Conservation (phyloP, 1,140 invertebrate species). For the Rhynchophorus ferrugineus region DNA sequence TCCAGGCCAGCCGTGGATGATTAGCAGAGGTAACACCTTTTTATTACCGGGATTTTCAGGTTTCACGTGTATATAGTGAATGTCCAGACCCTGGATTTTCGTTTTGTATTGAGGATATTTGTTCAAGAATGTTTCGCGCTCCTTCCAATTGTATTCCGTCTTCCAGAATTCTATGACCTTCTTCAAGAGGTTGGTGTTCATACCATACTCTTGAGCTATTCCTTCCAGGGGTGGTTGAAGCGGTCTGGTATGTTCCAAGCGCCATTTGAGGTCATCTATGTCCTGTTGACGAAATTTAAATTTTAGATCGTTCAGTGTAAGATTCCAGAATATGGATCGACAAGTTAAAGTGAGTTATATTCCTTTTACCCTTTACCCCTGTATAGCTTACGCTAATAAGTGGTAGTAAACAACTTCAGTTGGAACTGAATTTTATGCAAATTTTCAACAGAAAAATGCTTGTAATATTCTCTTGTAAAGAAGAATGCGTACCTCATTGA, state of each 20-base stretch:
- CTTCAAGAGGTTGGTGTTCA: conserved; percentile 60
- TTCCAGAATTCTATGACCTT: conserved; percentile 70
- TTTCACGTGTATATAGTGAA: conserved; percentile 58
- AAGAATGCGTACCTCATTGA: too few relatives aligned
- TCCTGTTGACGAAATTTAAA: too few relatives aligned
- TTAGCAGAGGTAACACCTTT: conserved; percentile 50
- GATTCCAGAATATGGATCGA: too few relatives aligned
- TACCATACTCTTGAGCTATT: conserved; percentile 67
- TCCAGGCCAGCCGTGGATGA: conserved; percentile 89
- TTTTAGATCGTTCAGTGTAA: too few relatives aligned
- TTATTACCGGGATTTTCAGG: conserved; percentile 39
- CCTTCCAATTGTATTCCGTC: conserved; percentile 65
- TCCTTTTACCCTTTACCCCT: too few relatives aligned
- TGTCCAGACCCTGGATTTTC: conserved; percentile 51
- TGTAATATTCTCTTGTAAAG: too few relatives aligned
- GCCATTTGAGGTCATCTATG: conserved; percentile 48
- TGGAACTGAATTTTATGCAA: too few relatives aligned
- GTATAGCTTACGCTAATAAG: too few relatives aligned
- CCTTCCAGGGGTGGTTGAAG: conserved; percentile 57
- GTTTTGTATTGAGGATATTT: conserved; percentile 65
- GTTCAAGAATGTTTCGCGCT: conserved; percentile 61
- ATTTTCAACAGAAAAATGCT: too few relatives aligned
- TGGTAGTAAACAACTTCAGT: too few relatives aligned
- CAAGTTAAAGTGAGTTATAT: too few relatives aligned
- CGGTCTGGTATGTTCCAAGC: conserved; percentile 48